Conservation (phyloP, 1,140 invertebrate genomes). For the Drosophila mayri region DNA sequence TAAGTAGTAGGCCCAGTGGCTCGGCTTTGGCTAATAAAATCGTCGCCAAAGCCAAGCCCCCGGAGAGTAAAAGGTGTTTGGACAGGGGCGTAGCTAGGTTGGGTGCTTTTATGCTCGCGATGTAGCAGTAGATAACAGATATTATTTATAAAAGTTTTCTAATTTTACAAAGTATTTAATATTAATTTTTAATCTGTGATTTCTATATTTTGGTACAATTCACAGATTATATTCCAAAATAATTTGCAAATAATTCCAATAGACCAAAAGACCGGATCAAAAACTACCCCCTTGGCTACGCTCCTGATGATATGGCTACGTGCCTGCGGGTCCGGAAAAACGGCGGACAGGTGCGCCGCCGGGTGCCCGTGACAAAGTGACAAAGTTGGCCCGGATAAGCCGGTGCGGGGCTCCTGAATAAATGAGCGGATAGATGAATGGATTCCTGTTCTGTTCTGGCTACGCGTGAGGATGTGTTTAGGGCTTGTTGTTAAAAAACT, state of each 20-base stretch:
- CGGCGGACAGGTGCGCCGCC: slow-evolving; percentile 58
- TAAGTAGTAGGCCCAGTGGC: slow-evolving; percentile 80
- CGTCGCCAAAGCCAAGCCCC: slow-evolving; percentile 61
- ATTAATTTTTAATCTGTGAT: too few relatives aligned
- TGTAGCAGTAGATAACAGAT: too few relatives aligned
- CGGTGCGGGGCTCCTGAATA: slow-evolving; percentile 34
- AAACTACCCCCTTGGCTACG: background rate
- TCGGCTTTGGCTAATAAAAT: slow-evolving; percentile 80
- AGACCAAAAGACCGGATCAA: background rate
- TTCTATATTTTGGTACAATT: background rate
- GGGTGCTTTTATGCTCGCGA: too few relatives aligned
- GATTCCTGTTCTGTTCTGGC: slow-evolving; percentile 26
- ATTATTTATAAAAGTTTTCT: too few relatives aligned
- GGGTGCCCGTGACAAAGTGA: slow-evolving; percentile 74
- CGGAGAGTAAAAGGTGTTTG: slow-evolving; percentile 24
- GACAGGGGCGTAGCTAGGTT: slow-evolving; percentile 11
- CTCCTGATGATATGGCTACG: slow-evolving; percentile 38
- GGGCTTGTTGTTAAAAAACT: slow-evolving; percentile 76
- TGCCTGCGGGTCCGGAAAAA: slow-evolving; percentile 41
- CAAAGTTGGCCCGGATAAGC: slow-evolving; percentile 72
- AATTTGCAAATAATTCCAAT: background rate
- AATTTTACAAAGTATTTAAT: too few relatives aligned
- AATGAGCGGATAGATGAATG: slow-evolving; percentile 54
- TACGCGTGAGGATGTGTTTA: slow-evolving; percentile 54
- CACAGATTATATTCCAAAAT: too few relatives aligned